Conservation (phyloP, 1,140 invertebrate species). For the Eriosoma lanigerum region DNA sequence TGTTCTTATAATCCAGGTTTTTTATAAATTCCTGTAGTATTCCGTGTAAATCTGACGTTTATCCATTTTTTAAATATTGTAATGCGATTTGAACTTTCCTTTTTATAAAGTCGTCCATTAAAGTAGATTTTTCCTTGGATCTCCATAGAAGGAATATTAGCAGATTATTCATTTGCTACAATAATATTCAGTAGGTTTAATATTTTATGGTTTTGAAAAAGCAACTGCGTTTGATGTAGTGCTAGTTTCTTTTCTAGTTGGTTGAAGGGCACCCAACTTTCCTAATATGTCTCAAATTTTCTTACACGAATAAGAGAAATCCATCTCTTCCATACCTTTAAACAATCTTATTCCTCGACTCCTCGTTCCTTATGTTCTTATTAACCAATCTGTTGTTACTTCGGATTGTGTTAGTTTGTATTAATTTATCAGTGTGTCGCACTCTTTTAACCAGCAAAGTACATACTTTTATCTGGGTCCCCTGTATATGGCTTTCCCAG, state of each 20-base stretch:
- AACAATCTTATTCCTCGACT: neutral
- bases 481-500: no score
- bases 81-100: neutral
- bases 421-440: neutral
- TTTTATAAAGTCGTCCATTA: slow-evolving; percentile 9
- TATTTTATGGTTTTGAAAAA: no score
- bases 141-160: no score
- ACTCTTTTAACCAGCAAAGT: no score
- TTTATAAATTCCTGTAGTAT: neutral
- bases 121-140: neutral
- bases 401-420: neutral
- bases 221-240: neutral
- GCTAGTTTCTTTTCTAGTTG: neutral
- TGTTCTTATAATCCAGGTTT: neutral
- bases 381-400: neutral
- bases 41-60: neutral
- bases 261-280: neutral
- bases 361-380: neutral
- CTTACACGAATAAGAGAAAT: neutral
- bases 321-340: neutral
- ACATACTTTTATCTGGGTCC: no score
- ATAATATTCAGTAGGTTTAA: no score
- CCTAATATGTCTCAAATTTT: neutral
- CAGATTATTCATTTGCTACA: no score
- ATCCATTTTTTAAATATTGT: slow-evolving; percentile 1